Evolutionary conservation across 2,113 vertebrate genomes (phyloP).

Genomic region (Microcebus ravelobensis): DNA sequence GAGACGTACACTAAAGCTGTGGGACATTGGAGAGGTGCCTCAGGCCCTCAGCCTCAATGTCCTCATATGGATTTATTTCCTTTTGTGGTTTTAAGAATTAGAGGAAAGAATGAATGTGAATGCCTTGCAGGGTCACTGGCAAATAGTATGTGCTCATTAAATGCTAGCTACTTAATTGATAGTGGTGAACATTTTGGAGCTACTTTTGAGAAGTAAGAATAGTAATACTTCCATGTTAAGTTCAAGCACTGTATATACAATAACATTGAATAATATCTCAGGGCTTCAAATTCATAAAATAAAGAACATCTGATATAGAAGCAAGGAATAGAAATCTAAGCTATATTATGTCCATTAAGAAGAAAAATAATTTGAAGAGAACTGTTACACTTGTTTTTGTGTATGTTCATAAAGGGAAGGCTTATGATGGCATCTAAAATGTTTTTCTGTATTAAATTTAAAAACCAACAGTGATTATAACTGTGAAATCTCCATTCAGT

Average conservation of each 20-base stretch:
- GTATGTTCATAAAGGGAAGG: neutral
- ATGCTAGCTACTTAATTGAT: neutral
- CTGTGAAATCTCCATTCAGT: neutral
- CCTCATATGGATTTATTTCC: neutral
- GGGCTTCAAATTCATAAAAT: neutral
- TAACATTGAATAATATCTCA: neutral
- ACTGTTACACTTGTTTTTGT: neutral
- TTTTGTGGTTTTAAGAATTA: neutral
- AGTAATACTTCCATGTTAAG: neutral
- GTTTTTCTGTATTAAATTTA: neutral
- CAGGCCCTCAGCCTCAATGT: neutral
- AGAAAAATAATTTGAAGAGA: slow-evolving; percentile 1
- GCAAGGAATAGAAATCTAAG: neutral
- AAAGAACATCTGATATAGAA: slow-evolving; percentile 14
- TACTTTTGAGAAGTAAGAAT: neutral
- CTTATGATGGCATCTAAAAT: neutral
- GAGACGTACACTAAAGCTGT: neutral
- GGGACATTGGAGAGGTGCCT: neutral
- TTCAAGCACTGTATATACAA: neutral
- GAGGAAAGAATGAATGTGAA: neutral
- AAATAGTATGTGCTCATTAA: neutral
- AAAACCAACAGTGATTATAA: neutral
- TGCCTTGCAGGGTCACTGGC: neutral
- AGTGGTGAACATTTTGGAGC: neutral
- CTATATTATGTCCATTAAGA: neutral